Evolutionary conservation across 2,113 vertebrate genomes (phyloP), one percentile per base, ranked within the genome.

Genomic region (Rhea pennata): DNA sequence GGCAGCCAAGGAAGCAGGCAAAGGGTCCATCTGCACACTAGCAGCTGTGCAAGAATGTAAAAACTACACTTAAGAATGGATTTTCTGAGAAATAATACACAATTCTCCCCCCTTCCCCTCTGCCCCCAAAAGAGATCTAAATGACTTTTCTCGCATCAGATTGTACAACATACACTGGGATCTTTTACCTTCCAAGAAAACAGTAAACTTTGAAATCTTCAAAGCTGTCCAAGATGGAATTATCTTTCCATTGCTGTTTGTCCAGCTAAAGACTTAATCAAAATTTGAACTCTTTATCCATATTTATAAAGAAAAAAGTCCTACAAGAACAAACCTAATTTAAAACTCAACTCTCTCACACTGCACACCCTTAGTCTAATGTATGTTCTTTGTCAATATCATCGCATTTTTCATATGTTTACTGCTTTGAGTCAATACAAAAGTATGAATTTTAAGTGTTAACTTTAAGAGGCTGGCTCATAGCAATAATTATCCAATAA

Each of bases 371-470:
- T 76, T 77, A 86, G 75, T 21, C 73, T 59, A 66, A 91, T 15
- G 44, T 46, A 75, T 51, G 65, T 56, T 95, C 69, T 88, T 95
- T 84, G 84, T 78, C 80, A 78, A 14, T 67, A 92, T 22, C 21
- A 5, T 39, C 88, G 64, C 51, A 39, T 65, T 84, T 92, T 93
- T 75, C 91, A 69, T 77, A 94, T 92, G 84, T 81, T 96, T 93
- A 82, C n/a, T 46, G 44, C 54, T 56, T 93, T 3, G 0, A 81
- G 86, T 81, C 61, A 74, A 42, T 67, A 46, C 22, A 88, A 77
- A 6, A 84, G 59, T n/a, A 61, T 88, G 33, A 88, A 64, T 71
- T 90, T 61, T 58, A 95, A 96, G 62, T 5, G 19, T 71, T 56
- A 65, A 10, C 58, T 91, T 74, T 19, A 62, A 86, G 46, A 31